phyloP scores from a whole-genome alignment of 2,113 vertebrate species.

The Macquaria ambigua region DNA sequence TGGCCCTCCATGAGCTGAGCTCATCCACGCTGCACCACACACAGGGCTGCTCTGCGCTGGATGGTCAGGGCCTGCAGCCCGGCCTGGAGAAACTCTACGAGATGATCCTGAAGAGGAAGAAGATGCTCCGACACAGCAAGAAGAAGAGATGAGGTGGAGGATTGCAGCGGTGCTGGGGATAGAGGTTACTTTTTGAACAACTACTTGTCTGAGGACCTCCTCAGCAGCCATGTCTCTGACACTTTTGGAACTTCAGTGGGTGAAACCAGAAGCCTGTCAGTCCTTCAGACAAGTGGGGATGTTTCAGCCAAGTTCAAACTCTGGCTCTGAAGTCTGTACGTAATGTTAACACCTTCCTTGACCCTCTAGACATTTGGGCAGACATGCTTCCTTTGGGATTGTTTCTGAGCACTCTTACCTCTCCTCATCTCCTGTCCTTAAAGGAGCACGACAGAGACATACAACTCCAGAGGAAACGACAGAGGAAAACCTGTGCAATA shows the following conservation, averaged over 20 bases:
- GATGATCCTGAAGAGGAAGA: constrained; percentile 89
- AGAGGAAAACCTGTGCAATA: constrained; percentile 39
- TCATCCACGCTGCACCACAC: constrained; percentile 81
- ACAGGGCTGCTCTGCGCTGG: constrained; percentile 87
- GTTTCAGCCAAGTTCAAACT: constrained; percentile 1
- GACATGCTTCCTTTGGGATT: constrained; percentile 7
- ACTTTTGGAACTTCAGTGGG: neutral
- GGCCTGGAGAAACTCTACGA: constrained; percentile 87
- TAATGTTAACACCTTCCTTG: neutral
- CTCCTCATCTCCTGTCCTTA: neutral
- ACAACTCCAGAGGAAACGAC: neutral
- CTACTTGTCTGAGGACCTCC: constrained; percentile 8
- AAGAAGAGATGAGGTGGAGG: constrained; percentile 84
- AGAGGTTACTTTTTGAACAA: neutral
- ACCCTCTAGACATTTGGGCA: neutral
- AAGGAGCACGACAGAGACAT: neutral
- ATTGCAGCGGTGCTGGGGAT: accelerated
- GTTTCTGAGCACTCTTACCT: neutral
- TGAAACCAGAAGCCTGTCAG: neutral
- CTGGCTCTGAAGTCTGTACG: neutral
- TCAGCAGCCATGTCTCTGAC: constrained; percentile 18
- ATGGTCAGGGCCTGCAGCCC: constrained; percentile 84
- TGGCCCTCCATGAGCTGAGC: constrained; percentile 84
- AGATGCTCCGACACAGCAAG: constrained; percentile 81
- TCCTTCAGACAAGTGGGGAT: neutral